Evolutionary conservation across 2,888 invertebrate species (phyloP), one percentile per base, ranked within the genome.

Genomic region (Drosophila leonis): DNA sequence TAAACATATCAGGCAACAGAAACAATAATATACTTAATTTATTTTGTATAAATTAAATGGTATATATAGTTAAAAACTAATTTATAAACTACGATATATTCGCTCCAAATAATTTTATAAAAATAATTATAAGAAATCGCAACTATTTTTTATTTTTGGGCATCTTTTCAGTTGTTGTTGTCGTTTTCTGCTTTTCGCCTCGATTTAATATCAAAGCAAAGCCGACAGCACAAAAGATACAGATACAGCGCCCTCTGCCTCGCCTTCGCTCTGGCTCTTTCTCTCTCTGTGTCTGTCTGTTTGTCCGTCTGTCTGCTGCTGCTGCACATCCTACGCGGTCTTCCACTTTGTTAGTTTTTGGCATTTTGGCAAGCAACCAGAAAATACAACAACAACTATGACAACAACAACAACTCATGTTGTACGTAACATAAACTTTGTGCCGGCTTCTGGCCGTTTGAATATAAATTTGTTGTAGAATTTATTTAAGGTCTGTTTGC

Each of bases 161-260:
- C 33, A 63, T 68, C 60, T 65, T 65, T 80, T 60, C 33, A 18
- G 56, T 61, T 65, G 64, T n/a, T 59, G 55, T 41, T 66, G 55
- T 27, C 55, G 42, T 46, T 68, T 31, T 78, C 66, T 66, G 70
- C 70, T 61, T 68, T 80, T 78, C 69, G 69, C 78, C 80, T 78
- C 86, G 78, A 86, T 86, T 85, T 85, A 88, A 86, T 85, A 85
- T 85, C 84, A 85, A 85, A 85, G 84, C 66, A 27, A 75, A 75
- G 80, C 84, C 84, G 84, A 72, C 83, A 77, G 77, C 67, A 75
- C 75, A 75, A 78, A 78, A 68, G 75, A 79, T 79, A 78, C 78
- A 79, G 44, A 67, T 60, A 70, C 55, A 67, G 76, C 70, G 66
- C 65, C 57, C 54, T n/a, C 41, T 12, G 59, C 63, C n/a, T 1